phyloP scores from a whole-genome alignment of 2,113 vertebrate species.

The Oplegnathus fasciatus region DNA sequence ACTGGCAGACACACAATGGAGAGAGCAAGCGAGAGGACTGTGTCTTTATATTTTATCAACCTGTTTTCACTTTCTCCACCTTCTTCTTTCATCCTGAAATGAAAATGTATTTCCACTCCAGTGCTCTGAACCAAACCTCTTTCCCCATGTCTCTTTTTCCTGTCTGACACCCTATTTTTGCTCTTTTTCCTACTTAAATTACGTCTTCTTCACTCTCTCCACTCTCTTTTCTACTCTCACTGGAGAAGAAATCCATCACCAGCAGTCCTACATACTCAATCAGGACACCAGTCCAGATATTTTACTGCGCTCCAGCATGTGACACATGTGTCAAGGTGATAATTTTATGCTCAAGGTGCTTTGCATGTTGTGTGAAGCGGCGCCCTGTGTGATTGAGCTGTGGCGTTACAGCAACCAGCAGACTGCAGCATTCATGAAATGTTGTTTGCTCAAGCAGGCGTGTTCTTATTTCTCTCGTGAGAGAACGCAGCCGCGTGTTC shows the following conservation, averaged over 20 bases:
- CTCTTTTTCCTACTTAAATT: slow-evolving; percentile 30
- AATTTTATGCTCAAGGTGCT: slow-evolving; percentile 2
- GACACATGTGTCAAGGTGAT: slow-evolving; percentile 25
- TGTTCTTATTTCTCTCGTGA: slow-evolving; percentile 44
- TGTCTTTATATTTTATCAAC: slow-evolving; percentile 9
- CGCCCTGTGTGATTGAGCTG: slow-evolving; percentile 14
- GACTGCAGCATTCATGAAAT: slow-evolving; percentile 38
- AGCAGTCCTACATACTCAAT: slow-evolving; percentile 21
- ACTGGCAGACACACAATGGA: slow-evolving; percentile 42
- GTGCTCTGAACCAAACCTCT: background rate
- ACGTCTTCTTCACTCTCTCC: slow-evolving; percentile 34
- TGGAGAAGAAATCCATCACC: slow-evolving; percentile 18
- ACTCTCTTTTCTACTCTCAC: slow-evolving; percentile 9
- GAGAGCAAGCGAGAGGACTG: background rate
- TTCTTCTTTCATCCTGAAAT: slow-evolving; percentile 11
- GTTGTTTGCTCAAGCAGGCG: slow-evolving; percentile 37
- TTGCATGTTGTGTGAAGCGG: background rate
- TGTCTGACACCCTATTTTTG: slow-evolving; percentile 20
- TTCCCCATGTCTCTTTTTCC: background rate
- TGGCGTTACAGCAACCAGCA: slow-evolving; percentile 24
- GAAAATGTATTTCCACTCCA: slow-evolving; percentile 11
- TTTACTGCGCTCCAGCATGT: background rate
- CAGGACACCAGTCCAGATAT: slow-evolving; percentile 27
- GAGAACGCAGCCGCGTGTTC: slow-evolving; percentile 48
- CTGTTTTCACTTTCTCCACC: slow-evolving; percentile 30